Base-by-base conservation (phyloP, 1,140 invertebrate genomes). In the Rhagoletis zephyria region DNA sequence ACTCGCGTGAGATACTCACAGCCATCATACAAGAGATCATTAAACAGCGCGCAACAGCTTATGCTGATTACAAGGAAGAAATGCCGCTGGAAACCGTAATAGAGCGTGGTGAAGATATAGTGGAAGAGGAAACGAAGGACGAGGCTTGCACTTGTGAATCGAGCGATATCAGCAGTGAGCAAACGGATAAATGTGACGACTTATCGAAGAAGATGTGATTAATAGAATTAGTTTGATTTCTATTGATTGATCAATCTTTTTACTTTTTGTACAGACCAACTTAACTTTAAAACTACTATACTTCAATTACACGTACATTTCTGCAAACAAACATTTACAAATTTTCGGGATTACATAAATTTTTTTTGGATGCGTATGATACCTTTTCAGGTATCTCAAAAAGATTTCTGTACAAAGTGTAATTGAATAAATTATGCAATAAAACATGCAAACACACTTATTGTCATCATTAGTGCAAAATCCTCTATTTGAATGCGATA, bases 21-120 rank as follows among this genome's bases (percentile, higher is more conserved):
- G 96, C 96, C 90, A 96, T 97, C 16, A 95, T 97, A 10, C 94
- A 94, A 89, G 96, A 96, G 90, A 96, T 97, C 87, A 93, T 97
- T 89, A 95, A 96, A 90, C 95, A 95, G 86, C 94, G 96, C 85
- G 95, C 95, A 0, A 94, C 95, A 10, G 74, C 89, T 12, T 93
- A 93, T 51, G 91, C 90, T 48, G 91, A 90, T 86, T 93, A 92
- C 67, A 89, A 89, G 85, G 92, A 92, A 10, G 88, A 87, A 1
- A 87, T 86, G 6, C 42, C 61, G 48, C 48, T 81, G 48, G 74
- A 81, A 81, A 81, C 74, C 7, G 48, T 81, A 81, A 81, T 81
- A 30, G 74, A 81, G 16, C 74, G 74, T n/a, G 45, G 48, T 30
- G 74, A 81, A 30, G 74, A 56, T 19, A 30, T 81, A 3, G 10